Base-by-base conservation (phyloP, 2,113 vertebrate genomes). In the Tragulus kanchil region DNA sequence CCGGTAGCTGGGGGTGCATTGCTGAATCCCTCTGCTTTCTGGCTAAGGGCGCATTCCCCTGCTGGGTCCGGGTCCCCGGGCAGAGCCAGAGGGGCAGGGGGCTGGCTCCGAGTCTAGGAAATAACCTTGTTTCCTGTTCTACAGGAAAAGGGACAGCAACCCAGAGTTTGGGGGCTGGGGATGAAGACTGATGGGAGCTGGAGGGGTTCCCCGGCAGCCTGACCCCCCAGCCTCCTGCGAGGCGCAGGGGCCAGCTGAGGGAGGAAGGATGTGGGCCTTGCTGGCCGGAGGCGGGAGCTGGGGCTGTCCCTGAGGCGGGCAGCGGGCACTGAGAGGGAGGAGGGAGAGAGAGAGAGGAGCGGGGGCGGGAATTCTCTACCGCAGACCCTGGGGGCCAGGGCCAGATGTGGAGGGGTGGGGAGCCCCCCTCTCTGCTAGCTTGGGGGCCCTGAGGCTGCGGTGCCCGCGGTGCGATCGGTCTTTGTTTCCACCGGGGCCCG, bases 401-500 rank as follows among this genome's bases (percentile, higher is more conserved):
- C 98, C 98, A 98, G 98, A 98, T 98, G 98, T 98, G 96, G 97
- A 97, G 95, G 96, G 97, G 92, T 96, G 97, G 96, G 97, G 97
- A 98, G 97, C 92, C 94, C 96, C 97, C 96, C 97, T 97, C 97
- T 96, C 95, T 96, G 90, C 92, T 75, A 85, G 98, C 97, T 97
- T 97, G 92, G 96, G 96, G 96, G 97, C 98, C 98, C 92, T 81
- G 89, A 75, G 98, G 99, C 98, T 98, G 99, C 99, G 99, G 99
- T 99, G 99, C 99, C 99, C 99, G 99, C 98, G 99, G 99, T 99
- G 98, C 99, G 98, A 97, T 98, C 99, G 95, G 97, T 97, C 98
- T 98, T 98, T 98, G 98, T 98, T 97, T 98, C 96, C 97, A 97
- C 97, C 97, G 97, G 97, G 96, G 97, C 97, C 97, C 97, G 97